These are phyloP conservation scores for Calidris pugnax DNA, from an alignment of 2,113 vertebrate genomes.

Conservation along the genomic window DNA sequence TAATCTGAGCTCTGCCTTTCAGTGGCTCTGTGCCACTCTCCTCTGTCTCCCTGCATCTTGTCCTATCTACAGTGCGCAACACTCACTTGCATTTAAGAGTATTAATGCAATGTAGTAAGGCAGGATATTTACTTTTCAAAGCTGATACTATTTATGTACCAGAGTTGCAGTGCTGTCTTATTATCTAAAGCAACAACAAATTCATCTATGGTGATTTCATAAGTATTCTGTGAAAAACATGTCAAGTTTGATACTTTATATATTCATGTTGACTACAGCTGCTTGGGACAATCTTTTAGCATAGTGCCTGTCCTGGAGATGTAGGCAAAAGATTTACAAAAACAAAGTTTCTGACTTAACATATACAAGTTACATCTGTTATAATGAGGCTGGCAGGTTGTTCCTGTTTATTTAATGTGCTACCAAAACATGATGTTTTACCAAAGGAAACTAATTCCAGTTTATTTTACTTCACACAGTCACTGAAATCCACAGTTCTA, in stretches of 20 bases:
- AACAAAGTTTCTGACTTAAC: neutral
- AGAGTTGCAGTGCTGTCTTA: neutral
- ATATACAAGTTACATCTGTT: neutral
- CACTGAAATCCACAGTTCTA: neutral
- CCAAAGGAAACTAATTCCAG: neutral
- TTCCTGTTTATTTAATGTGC: neutral
- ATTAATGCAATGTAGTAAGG: neutral
- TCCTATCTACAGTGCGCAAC: neutral
- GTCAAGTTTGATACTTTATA: neutral
- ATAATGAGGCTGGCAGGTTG: neutral
- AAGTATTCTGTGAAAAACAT: neutral
- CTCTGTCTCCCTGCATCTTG: neutral
- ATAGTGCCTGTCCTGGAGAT: neutral
- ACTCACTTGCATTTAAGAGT: neutral
- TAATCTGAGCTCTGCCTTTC: neutral
- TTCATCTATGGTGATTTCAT: neutral
- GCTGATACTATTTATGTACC: neutral
- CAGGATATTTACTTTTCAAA: neutral
- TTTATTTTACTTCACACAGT: neutral
- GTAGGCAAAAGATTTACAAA: neutral
- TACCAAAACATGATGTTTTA: neutral
- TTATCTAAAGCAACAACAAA: neutral
- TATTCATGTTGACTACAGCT: neutral
- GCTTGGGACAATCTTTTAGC: neutral
- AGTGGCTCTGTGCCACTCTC: neutral